Evolutionary conservation across 2,113 vertebrate species (phyloP), one percentile per base, ranked within the genome.

Genomic region (Podilymbus podiceps): DNA sequence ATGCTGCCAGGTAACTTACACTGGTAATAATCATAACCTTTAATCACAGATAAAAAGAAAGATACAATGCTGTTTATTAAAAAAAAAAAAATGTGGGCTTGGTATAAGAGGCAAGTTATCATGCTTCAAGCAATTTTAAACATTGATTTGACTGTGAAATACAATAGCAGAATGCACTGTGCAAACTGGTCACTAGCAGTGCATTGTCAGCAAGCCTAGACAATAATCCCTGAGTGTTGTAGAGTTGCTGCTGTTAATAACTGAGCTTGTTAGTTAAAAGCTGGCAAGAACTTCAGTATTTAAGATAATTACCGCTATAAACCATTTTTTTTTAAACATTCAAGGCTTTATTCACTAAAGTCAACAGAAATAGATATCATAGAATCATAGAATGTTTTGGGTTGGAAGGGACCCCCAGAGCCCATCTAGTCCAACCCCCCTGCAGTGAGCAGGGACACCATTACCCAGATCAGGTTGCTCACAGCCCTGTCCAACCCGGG

Each of bases 221-320:
- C 95, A 98, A 97, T 98, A 98, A 98, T 97, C 97, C 93, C 84
- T 75, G 81, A 98, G 93, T 95, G 80, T 96, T 96, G 91, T 93
- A 97, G 80, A 88, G 93, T 90, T 22, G 59, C 77, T 96, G 96
- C 84, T 10, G 58, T 98, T 98, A 98, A 98, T 98, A 98, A 98
- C 96, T 85, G 80, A 95, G 95, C 94, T 98, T 97, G 97, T 98
- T 98, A 98, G 98, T 95, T 98, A 97, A 97, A 98, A 98, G 95
- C 97, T 98, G 98, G 95, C 96, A 97, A 96, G 97, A 94, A 96
- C 92, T 97, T 6, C 85, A 96, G 93, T 97, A 96, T 97, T 98
- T 98, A 98, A 98, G 97, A 98, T 97, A 97, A 98, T 98, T 98
- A 98, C 95, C 96, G 92, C 92, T 97, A 97, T 97, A 98, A 98